phyloP scores from a whole-genome alignment of 2,888 invertebrate genomes.

The Temnothorax rugatulus region DNA sequence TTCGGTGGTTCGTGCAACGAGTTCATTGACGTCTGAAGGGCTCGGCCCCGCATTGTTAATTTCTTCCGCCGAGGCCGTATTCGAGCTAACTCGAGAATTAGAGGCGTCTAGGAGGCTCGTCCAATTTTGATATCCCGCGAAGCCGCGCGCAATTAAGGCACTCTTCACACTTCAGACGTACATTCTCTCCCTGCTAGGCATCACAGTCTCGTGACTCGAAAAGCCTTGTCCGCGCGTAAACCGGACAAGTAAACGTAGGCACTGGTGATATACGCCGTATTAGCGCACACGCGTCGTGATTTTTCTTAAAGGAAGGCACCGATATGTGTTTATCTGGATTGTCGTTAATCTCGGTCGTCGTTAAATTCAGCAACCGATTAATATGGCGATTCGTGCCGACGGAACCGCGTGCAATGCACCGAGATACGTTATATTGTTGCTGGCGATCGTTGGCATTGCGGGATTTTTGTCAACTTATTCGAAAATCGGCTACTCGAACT shows the following conservation, averaged over 20 bases:
- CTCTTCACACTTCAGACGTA: slow-evolving; percentile 60
- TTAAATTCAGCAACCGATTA: slow-evolving; percentile 58
- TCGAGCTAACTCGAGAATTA: slow-evolving; percentile 74
- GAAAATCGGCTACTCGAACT: not conserved
- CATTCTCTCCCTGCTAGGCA: slow-evolving; percentile 36
- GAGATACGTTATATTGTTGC: not conserved
- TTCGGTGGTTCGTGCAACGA: slow-evolving; percentile 21
- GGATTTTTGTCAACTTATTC: not conserved
- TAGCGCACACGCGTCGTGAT: slow-evolving; percentile 15
- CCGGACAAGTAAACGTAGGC: slow-evolving; percentile 19
- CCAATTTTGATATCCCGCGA: slow-evolving; percentile 78
- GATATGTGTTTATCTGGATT: slow-evolving; percentile 63
- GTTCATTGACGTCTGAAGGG: slow-evolving; percentile 26
- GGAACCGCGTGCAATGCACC: slow-evolving; percentile 34
- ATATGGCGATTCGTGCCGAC: slow-evolving; percentile 66
- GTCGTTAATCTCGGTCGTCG: not conserved
- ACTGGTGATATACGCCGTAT: slow-evolving; percentile 3
- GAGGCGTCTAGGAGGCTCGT: slow-evolving; percentile 78
- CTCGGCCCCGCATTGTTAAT: slow-evolving; percentile 3
- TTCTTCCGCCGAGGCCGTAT: not conserved
- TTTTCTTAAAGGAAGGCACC: slow-evolving; percentile 75
- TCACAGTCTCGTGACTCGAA: slow-evolving; percentile 25
- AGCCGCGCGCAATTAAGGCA: slow-evolving; percentile 68
- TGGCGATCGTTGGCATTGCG: not conserved
- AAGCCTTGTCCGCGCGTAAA: not conserved